phyloP scores from a whole-genome alignment of 2,113 vertebrate species.

The Mus pahari region DNA sequence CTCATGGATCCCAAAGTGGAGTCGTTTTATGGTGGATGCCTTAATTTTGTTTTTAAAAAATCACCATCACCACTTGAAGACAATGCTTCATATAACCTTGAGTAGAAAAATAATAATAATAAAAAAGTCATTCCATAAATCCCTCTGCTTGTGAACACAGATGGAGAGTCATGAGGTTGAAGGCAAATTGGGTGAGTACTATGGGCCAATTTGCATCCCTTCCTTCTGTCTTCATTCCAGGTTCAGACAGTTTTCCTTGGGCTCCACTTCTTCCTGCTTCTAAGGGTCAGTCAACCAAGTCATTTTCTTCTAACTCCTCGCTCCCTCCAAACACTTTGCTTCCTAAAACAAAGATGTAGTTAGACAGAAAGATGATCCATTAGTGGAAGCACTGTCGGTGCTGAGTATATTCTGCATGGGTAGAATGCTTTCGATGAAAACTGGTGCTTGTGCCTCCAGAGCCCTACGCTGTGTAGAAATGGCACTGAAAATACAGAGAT shows the following conservation, averaged over 20 bases:
- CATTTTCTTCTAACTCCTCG: neutral
- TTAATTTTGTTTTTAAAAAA: neutral
- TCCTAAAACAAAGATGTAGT: neutral
- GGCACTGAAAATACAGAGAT: neutral
- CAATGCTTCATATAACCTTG: neutral
- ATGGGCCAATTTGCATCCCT: neutral
- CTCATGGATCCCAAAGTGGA: neutral
- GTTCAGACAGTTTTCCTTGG: neutral
- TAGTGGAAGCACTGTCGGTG: neutral
- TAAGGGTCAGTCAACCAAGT: neutral
- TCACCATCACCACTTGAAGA: neutral
- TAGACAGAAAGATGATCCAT: neutral
- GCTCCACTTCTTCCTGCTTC: neutral
- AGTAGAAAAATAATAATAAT: neutral
- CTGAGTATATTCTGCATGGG: neutral
- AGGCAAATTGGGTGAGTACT: neutral
- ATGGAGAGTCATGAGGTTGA: neutral
- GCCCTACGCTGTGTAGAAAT: neutral
- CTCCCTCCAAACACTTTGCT: neutral
- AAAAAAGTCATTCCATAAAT: neutral
- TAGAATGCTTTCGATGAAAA: neutral
- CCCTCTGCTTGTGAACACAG: conserved; percentile 59
- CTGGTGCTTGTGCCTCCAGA: neutral
- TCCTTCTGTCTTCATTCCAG: neutral
- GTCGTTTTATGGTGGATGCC: neutral